Percentiles rank a stretch among this genome's conserved stretches.
Conservation (phyloP, 2,797 vertebrate genomes). For the Acridotheres tristis region DNA sequence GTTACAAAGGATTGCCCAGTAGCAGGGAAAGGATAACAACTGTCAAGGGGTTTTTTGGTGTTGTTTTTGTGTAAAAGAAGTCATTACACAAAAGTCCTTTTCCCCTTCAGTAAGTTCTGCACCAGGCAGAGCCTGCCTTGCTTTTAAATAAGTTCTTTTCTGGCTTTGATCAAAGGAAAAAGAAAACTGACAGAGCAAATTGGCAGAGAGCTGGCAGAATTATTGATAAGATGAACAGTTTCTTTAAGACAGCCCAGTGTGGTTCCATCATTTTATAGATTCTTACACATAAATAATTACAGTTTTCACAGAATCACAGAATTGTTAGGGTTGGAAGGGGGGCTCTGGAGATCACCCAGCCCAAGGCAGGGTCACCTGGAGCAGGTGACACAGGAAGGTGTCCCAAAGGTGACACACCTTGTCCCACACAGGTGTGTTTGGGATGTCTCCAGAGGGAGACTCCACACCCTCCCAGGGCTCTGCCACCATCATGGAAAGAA, state of each 20-base stretch:
- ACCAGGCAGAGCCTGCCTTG: neutral
- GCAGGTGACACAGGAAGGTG: neutral
- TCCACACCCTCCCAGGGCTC: neutral
- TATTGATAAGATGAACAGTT: neutral
- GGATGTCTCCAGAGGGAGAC: neutral
- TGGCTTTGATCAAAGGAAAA: neutral
- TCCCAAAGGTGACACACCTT: neutral
- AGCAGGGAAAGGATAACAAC: neutral
- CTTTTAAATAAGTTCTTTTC: neutral
- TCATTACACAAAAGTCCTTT: neutral
- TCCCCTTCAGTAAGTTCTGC: neutral
- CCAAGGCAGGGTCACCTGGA: neutral
- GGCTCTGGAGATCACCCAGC: neutral
- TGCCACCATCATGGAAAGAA: neutral
- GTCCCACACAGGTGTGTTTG: neutral
- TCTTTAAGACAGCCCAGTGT: neutral
- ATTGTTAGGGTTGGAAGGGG: neutral
- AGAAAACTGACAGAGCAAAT: neutral
- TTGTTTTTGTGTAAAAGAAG: neutral
- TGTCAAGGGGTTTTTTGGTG: neutral
- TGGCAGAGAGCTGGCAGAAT: neutral
- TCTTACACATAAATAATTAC: neutral
- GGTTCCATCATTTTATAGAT: neutral
- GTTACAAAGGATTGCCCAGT: too few species aligned
- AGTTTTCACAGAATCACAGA: neutral